Percentiles rank a stretch among this genome's conserved stretches.
phyloP scores from a whole-genome alignment of 2,797 vertebrate species.

The Pseudopleuronectes americanus region DNA sequence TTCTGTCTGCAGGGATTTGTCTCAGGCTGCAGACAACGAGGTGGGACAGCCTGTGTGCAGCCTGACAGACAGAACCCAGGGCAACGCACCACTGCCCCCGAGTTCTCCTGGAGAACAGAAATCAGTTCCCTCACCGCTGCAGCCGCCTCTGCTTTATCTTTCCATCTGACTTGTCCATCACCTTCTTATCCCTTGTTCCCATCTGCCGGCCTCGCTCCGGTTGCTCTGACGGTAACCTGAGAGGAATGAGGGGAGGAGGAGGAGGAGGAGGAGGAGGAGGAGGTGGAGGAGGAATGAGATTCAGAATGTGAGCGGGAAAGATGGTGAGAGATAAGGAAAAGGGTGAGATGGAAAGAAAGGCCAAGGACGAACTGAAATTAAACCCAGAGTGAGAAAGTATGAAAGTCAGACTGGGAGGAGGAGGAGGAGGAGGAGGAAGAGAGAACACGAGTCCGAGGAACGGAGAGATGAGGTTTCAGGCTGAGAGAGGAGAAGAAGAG shows the following conservation, averaged over 20 bases:
- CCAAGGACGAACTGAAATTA: conserved; percentile 56
- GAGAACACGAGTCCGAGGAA: conserved; percentile 11
- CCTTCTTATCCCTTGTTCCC: conserved; percentile 42
- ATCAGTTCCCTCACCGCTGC: no score
- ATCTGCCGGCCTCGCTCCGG: conserved; percentile 27
- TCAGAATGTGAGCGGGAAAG: conserved; percentile 33
- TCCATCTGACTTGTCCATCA: conserved; percentile 51
- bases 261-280: conserved; percentile 3
- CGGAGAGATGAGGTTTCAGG: conserved; percentile 23
- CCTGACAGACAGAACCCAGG: no score
- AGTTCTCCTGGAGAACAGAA: no score
- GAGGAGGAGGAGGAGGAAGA: neutral
- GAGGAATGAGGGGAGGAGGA: neutral
- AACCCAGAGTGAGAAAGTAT: conserved; percentile 39
- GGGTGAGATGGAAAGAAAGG: conserved; percentile 41
- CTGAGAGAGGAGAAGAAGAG: conserved; percentile 40
- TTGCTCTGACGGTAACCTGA: neutral
- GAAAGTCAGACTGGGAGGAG: conserved; percentile 15
- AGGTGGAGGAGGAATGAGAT: conserved; percentile 13
- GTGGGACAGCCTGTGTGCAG: no score
- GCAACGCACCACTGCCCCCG: no score
- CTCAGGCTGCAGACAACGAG: no score
- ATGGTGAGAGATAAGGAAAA: conserved; percentile 31
- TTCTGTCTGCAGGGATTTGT: no score
- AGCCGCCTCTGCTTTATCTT: conserved; percentile 17